Evolutionary conservation across 2,113 vertebrate species (phyloP).

Genomic region (Erythrolamprus reginae): DNA sequence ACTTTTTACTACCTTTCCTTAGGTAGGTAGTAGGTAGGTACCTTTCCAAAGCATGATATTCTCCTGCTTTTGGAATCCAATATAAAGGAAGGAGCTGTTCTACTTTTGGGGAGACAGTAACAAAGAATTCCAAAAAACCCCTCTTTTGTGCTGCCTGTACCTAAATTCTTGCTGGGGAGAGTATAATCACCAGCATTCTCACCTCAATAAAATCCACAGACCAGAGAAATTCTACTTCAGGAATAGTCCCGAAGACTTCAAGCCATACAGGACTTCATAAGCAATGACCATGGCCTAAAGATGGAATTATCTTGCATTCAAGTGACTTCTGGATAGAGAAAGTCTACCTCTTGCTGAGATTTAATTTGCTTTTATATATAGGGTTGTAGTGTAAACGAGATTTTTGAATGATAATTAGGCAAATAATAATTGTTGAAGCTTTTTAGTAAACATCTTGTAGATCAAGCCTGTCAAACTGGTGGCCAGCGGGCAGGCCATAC

Average conservation of each 20-base stretch:
- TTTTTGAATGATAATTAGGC: background rate
- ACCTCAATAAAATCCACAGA: background rate
- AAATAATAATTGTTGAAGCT: background rate
- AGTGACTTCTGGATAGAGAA: background rate
- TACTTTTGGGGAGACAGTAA: background rate
- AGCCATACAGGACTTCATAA: background rate
- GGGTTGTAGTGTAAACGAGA: background rate
- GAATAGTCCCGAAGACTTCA: background rate
- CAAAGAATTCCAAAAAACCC: background rate
- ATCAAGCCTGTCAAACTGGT: background rate
- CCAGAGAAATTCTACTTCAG: background rate
- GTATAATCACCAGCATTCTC: background rate
- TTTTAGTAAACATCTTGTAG: background rate
- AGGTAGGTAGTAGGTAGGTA: too few relatives aligned
- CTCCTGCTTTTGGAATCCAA: background rate
- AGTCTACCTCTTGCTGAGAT: background rate
- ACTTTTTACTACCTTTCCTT: background rate
- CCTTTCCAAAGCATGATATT: background rate
- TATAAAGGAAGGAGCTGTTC: background rate
- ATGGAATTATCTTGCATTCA: background rate
- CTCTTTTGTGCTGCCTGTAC: background rate
- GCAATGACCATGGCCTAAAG: background rate
- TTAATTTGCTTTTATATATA: background rate
- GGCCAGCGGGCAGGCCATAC: too few relatives aligned
- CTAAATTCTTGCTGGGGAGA: background rate